phyloP scores from a whole-genome alignment of 2,888 invertebrate species.

The Parnassius smintheus region DNA sequence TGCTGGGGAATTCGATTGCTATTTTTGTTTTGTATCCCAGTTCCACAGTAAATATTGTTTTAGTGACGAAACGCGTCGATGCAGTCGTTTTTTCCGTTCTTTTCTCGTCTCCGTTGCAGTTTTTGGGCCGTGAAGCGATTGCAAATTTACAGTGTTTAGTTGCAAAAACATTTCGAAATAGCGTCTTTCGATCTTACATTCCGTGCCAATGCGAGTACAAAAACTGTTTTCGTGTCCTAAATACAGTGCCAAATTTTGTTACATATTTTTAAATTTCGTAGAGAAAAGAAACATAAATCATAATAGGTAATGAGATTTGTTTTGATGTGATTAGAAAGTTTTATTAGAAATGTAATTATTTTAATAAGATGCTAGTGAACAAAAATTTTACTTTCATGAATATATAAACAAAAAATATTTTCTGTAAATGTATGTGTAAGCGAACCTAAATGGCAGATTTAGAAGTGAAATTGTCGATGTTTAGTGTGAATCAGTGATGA shows the following conservation, averaged over 20 bases:
- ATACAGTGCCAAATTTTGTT: constrained; percentile 49
- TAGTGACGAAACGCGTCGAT: constrained; percentile 58
- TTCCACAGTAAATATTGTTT: constrained; percentile 74
- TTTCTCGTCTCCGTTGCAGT: constrained; percentile 34
- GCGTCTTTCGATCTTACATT: constrained; percentile 34
- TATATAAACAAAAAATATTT: background rate
- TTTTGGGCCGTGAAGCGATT: constrained; percentile 44
- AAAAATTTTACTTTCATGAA: background rate
- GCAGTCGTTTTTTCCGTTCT: constrained; percentile 44
- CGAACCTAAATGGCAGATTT: constrained; percentile 52
- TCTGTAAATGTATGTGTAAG: constrained; percentile 4
- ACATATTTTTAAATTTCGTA: constrained; percentile 12
- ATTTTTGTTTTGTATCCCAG: constrained; percentile 74
- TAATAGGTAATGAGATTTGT: background rate
- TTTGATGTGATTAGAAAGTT: background rate
- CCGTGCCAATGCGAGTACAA: constrained; percentile 48
- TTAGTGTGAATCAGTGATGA: constrained; percentile 57
- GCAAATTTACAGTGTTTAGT: constrained; percentile 35
- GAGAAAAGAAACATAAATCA: background rate
- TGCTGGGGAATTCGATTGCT: constrained; percentile 38
- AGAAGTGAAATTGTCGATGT: constrained; percentile 42
- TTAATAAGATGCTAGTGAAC: background rate
- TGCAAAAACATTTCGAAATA: constrained; percentile 50
- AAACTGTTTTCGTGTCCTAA: constrained; percentile 42
- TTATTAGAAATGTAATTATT: background rate